These are phyloP conservation scores for Paralvinella palmiformis DNA, from an alignment of 1,140 invertebrate species.

Conservation along the genomic window DNA sequence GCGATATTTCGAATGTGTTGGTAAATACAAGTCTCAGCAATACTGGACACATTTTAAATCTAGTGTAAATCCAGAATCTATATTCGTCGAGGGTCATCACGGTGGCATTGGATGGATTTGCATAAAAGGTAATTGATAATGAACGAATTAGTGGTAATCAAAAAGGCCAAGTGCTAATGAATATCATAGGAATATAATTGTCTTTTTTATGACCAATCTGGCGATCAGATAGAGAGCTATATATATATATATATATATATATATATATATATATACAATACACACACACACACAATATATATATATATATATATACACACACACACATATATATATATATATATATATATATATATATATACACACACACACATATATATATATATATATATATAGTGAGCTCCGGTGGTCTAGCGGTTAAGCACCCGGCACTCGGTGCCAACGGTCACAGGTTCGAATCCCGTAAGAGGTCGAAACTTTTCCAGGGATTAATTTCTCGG, in stretches of 20 bases:
- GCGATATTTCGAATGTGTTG: too few species aligned
- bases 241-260: neutral
- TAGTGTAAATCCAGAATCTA: too few species aligned
- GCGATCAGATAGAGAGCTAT: neutral
- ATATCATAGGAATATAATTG: neutral
- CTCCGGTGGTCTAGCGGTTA: neutral
- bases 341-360: constrained; percentile 3
- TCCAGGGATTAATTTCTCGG: too few species aligned
- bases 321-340: constrained; percentile 1
- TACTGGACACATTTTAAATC: too few species aligned
- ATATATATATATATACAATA: neutral
- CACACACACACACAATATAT: neutral
- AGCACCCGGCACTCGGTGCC: too few species aligned
- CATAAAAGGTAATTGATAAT: neutral
- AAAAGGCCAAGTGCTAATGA: neutral
- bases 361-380: neutral
- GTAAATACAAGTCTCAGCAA: too few species aligned
- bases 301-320: constrained; percentile 1
- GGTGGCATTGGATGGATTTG: too few species aligned
- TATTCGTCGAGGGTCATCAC: too few species aligned
- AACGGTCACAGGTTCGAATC: too few species aligned
- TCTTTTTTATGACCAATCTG: neutral
- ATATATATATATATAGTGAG: neutral
- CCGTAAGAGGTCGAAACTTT: too few species aligned
- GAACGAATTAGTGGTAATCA: neutral